Base-by-base conservation (phyloP, 1,140 invertebrate species). In the Chionoecetes opilio region DNA sequence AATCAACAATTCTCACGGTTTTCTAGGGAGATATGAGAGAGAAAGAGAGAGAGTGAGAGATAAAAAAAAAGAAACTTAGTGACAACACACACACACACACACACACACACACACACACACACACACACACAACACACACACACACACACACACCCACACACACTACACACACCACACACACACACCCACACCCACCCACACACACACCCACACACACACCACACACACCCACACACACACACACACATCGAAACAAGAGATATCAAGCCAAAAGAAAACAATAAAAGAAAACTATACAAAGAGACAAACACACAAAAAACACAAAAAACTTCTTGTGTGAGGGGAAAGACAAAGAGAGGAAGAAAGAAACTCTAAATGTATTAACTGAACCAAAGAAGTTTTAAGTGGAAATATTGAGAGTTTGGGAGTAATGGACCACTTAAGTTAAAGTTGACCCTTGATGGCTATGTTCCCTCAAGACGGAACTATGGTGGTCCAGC, bases 361-460 rank as follows among this genome's bases (percentile, higher is more conserved):
- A 75, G 63, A 75, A 2, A n/a, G 63, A 75, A 75, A 75, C 21
- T 63, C 53, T n/a, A 75, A 75, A 26, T 75, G 63, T n/a, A 75
- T 11, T 75, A 75, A 75, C 8, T n/a, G 63, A 75, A 53, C 11
- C 11, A 17, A 75, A 75, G n/a, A 75, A 75, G 53, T 63, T 63
- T 75, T 75, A 75, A 11, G n/a, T n/a, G 63, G 63, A 75, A 75
- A 75, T 75, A 75, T 75, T 75, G 63, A 75, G 63, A 75, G 63
- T 21, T 46, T 75, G 63, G 63, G 21, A 17, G n/a, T 75, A 75
- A 75, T 75, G 63, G 21, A 5, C 63, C 63, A 75, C 63, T 75
- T 26, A 75, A n/a, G 21, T 5, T 6, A 17, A 26, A 21, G 63
- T 21, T 75, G 63, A n/a, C 21, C 63, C 63, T 75, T n/a, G 21